Percentiles rank a stretch among this genome's conserved stretches.
Evolutionary conservation across 2,113 vertebrate genomes (phyloP).

Genomic region (Speoplatyrhinus poulsoni): DNA sequence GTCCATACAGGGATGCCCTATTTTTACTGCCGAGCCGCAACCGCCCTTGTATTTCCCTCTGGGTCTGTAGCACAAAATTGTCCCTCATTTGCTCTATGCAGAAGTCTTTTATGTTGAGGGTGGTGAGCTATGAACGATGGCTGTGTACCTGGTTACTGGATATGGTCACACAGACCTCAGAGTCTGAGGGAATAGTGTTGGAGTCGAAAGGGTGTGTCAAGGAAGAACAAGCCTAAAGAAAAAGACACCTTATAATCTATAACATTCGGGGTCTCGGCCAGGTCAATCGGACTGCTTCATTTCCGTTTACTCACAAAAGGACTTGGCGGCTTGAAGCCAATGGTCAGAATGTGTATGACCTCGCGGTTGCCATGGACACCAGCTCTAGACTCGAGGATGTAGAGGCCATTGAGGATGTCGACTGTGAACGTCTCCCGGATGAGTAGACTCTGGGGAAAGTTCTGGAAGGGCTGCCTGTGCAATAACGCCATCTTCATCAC

Average conservation of each 20-base stretch:
- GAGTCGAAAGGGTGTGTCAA: conserved; percentile 79
- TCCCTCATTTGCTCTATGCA: background rate
- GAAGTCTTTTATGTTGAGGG: background rate
- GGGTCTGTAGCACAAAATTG: conserved; percentile 59
- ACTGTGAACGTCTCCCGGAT: conserved; percentile 83
- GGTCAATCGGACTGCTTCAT: background rate
- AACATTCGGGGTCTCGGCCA: background rate
- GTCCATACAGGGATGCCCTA: conserved; percentile 69
- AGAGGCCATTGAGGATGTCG: conserved; percentile 71
- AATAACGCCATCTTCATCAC: conserved; percentile 8
- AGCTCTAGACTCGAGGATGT: conserved; percentile 82
- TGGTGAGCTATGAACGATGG: background rate
- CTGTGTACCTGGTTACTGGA: conserved; percentile 66
- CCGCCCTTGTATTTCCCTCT: conserved; percentile 66
- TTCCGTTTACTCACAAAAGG: conserved; percentile 77
- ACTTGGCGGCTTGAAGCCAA: conserved; percentile 76
- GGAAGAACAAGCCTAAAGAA: conserved; percentile 78
- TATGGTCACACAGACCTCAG: conserved; percentile 78
- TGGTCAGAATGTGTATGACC: conserved; percentile 76
- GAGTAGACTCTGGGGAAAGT: conserved; percentile 75
- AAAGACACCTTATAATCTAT: background rate
- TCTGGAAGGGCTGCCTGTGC: conserved; percentile 82
- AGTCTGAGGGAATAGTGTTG: conserved; percentile 73
- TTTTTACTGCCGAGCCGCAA: conserved; percentile 75
- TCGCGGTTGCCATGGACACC: conserved; percentile 73